Conservation (phyloP, 2,113 vertebrate genomes). For the Cololabis saira region DNA sequence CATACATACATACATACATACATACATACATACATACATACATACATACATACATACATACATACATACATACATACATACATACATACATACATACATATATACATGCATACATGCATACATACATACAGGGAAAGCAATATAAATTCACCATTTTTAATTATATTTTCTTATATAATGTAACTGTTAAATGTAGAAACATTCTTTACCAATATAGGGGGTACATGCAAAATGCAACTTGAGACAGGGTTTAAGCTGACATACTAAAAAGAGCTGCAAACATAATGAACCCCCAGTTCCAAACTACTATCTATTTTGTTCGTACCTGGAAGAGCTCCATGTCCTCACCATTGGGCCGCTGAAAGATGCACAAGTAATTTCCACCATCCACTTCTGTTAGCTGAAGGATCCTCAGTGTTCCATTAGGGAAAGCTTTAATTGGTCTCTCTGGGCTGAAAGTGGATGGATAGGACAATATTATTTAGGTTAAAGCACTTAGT, state of each 20-base stretch:
- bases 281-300: background rate
- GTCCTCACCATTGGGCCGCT: constrained; percentile 81
- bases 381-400: constrained; percentile 80
- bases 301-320: constrained; percentile 13
- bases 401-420: constrained; percentile 82
- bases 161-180: too few species aligned
- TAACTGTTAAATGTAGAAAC: too few species aligned
- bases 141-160: too few species aligned
- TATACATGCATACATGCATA: too few species aligned
- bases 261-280: background rate
- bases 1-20: too few species aligned
- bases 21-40: too few species aligned
- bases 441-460: constrained; percentile 78
- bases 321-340: constrained; percentile 79
- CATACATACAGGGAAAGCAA: too few species aligned
- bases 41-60: too few species aligned
- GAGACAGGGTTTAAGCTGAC: background rate
- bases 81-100: too few species aligned
- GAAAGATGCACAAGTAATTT: constrained; percentile 81
- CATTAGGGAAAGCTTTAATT: constrained; percentile 80
- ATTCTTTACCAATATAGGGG: background rate
- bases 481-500: constrained; percentile 22
- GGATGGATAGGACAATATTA: constrained; percentile 32
- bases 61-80: too few species aligned
- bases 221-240: background rate